A percentile compares a stretch with the other conserved stretches of the same genome.
These are phyloP conservation scores for Creontiades dilutus DNA, from an alignment of 2,888 invertebrate species.

Conservation along the genomic window DNA sequence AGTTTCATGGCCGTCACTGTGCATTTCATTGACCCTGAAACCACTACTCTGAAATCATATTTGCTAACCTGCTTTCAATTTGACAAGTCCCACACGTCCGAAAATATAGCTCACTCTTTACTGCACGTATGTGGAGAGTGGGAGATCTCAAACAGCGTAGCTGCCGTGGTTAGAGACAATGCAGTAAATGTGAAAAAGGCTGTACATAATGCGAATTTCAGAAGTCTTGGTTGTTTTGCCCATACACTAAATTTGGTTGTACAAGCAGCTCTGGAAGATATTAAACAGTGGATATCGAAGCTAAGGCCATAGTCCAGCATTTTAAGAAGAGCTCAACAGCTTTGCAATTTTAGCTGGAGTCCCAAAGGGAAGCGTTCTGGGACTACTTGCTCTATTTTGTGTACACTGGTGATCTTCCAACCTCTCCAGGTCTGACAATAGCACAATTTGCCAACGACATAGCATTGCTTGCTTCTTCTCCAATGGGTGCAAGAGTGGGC, in stretches of 20 bases:
- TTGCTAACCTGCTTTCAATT: background rate
- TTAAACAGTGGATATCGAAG: background rate
- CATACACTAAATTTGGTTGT: no score
- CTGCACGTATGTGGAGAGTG: background rate
- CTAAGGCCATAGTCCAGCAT: background rate
- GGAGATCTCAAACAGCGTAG: background rate
- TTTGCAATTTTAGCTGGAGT: no score
- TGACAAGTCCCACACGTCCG: background rate
- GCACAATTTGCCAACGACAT: no score
- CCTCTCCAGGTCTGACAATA: no score
- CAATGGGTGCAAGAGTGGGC: no score
- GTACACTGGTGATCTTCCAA: no score
- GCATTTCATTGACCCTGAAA: background rate
- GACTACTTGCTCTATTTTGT: no score
- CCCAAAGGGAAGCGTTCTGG: no score
- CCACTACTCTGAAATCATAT: background rate
- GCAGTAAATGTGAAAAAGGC: conserved; percentile 3
- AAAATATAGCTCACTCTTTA: background rate
- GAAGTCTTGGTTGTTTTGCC: no score
- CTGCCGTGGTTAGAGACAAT: background rate
- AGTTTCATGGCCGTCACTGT: conserved; percentile 18
- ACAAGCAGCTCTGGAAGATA: background rate
- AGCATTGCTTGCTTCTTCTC: no score
- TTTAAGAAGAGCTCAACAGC: background rate
- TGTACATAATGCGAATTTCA: background rate